Percentiles rank a stretch among this genome's conserved stretches.
Conservation (phyloP, 2,888 invertebrate species). For the Charanyca ferruginea region DNA sequence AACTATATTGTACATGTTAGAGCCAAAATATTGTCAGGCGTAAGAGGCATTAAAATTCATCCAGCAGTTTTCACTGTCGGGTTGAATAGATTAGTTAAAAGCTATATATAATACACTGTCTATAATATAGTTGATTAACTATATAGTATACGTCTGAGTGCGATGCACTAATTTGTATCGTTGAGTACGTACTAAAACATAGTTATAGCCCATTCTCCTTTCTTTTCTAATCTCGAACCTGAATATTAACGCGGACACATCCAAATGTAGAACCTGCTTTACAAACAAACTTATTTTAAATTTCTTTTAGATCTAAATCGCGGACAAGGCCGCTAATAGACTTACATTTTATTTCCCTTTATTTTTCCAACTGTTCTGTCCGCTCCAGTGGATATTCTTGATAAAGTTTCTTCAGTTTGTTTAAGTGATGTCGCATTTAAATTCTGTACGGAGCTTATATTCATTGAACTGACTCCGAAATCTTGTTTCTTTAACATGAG, state of each 20-base stretch:
- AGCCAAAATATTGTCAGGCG: constrained; percentile 12
- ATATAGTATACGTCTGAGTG: too few relatives aligned
- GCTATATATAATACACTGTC: background rate
- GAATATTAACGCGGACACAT: background rate
- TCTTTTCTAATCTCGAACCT: background rate
- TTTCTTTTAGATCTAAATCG: constrained; percentile 42
- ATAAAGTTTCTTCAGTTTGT: constrained; percentile 63
- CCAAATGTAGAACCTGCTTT: constrained; percentile 6
- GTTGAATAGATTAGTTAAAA: background rate
- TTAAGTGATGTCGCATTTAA: constrained; percentile 63
- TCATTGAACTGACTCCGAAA: constrained; percentile 62
- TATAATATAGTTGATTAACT: too few relatives aligned
- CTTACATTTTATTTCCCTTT: constrained; percentile 54
- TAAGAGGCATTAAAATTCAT: background rate
- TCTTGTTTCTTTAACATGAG: constrained; percentile 60
- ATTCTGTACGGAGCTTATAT: constrained; percentile 61
- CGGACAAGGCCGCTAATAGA: constrained; percentile 47
- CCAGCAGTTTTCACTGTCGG: too few relatives aligned
- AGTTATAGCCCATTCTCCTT: background rate
- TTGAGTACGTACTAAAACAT: background rate
- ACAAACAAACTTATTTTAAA: constrained; percentile 21
- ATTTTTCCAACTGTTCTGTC: constrained; percentile 40
- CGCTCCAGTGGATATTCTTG: constrained; percentile 53
- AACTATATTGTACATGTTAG: background rate
- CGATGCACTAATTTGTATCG: background rate